Conservation (phyloP, 2,888 invertebrate species). For the Gibbula magus region DNA sequence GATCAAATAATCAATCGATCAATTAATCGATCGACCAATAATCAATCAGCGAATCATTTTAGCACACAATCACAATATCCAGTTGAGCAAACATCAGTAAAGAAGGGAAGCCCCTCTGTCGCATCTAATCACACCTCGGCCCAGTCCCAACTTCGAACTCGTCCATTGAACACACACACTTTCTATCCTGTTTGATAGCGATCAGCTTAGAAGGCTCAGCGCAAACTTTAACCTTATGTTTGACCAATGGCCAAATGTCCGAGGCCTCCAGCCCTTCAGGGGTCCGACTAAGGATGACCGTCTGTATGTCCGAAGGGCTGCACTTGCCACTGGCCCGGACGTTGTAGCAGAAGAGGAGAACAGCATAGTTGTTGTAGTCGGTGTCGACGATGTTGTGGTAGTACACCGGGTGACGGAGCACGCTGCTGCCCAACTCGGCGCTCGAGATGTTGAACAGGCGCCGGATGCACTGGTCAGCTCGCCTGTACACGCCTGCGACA, state of each 20-base stretch:
- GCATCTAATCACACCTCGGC: neutral
- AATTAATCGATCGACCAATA: too few species aligned
- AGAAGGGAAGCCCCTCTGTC: too few species aligned
- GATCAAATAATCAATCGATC: too few species aligned
- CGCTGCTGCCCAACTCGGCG: neutral
- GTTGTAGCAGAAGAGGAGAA: slow-evolving; percentile 3
- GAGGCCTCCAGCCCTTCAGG: neutral
- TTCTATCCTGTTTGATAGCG: neutral
- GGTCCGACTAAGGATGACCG: neutral
- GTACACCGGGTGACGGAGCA: neutral
- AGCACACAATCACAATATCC: too few species aligned
- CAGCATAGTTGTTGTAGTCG: neutral
- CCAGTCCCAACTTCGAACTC: neutral
- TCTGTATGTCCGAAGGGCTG: neutral
- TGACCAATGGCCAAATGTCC: neutral
- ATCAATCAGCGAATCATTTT: too few species aligned
- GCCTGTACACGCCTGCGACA: neutral
- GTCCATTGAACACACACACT: neutral
- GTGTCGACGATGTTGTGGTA: neutral
- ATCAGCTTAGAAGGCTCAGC: neutral
- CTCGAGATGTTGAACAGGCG: neutral
- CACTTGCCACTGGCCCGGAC: neutral
- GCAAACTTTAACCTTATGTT: neutral
- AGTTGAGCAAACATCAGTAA: too few species aligned
- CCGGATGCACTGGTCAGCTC: neutral